A percentile compares a stretch with the other conserved stretches of the same genome.
Evolutionary conservation across 1,140 invertebrate genomes (phyloP).

Genomic region (Phenacoccus solenopsis): DNA sequence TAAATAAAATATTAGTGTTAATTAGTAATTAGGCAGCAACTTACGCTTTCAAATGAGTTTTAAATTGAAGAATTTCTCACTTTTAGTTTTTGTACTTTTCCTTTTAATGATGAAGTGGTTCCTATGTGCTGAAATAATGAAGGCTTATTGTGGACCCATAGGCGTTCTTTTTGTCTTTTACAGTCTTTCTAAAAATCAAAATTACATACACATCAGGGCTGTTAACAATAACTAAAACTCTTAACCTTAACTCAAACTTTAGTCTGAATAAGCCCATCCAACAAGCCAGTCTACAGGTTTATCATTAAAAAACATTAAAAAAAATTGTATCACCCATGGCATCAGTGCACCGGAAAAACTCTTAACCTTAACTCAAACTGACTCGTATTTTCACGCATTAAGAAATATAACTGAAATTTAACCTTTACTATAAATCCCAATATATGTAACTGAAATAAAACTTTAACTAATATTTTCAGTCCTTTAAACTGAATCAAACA

Average conservation of each 20-base stretch:
- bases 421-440: too few species aligned
- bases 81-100: conserved; percentile 94
- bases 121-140: conserved; percentile 95
- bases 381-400: too few species aligned
- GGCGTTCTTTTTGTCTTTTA: conserved; percentile 57
- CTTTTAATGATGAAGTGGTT: conserved; percentile 85
- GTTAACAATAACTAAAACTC: too few species aligned
- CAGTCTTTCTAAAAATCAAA: conserved; percentile 61
- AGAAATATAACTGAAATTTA: too few species aligned
- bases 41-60: background rate
- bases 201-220: background rate
- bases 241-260: too few species aligned
- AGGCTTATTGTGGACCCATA: conserved; percentile 80
- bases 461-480: too few species aligned
- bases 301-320: conserved; percentile 89
- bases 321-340: conserved; percentile 79
- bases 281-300: conserved; percentile 94
- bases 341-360: conserved; percentile 88
- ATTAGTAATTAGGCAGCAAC: conserved; percentile 23
- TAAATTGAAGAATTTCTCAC: conserved; percentile 36
- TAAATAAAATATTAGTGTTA: background rate
- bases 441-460: too few species aligned
- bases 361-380: too few species aligned
- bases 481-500: too few species aligned
- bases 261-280: conserved; percentile 80